A percentile compares a stretch with the other conserved stretches of the same genome.
phyloP scores from a whole-genome alignment of 30 jellyfish, hydroid and myxozoan genomes.

The Haliclystus octoradiatus region DNA sequence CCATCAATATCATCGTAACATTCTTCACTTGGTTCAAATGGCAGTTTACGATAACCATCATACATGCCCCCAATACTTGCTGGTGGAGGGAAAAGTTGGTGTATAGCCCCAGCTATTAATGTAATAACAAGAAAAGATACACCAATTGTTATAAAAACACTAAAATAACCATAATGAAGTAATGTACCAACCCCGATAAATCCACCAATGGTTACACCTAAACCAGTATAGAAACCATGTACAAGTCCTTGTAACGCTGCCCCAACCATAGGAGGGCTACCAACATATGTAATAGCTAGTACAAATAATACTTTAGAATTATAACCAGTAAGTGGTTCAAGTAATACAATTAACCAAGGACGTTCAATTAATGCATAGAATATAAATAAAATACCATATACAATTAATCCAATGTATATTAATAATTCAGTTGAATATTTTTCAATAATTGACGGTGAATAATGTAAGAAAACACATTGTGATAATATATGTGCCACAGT shows the following conservation, averaged over 20 bases:
- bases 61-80: not conserved
- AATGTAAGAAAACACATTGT: conserved; percentile 30
- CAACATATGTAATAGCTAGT: conserved; percentile 65
- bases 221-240: conserved; percentile 71
- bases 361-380: conserved; percentile 39
- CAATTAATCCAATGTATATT: conserved; percentile 42
- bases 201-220: conserved; percentile 67
- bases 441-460: conserved; percentile 28
- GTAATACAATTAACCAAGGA: conserved; percentile 48
- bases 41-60: not conserved
- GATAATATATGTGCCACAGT: conserved; percentile 58
- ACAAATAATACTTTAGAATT: conserved; percentile 38
- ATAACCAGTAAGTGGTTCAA: conserved; percentile 71
- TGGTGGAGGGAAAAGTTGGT: not conserved
- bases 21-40: not conserved
- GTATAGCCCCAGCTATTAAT: not conserved
- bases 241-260: conserved; percentile 77
- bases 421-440: conserved; percentile 29
- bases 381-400: conserved; percentile 39
- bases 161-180: conserved; percentile 44
- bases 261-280: conserved; percentile 75
- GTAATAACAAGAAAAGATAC: not conserved
- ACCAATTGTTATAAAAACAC: conserved; percentile 50
- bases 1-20: not conserved
- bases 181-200: conserved; percentile 45